A percentile compares a stretch with the other conserved stretches of the same genome.
Conservation (phyloP, 1,140 invertebrate species). For the Arctopsyche grandis region DNA sequence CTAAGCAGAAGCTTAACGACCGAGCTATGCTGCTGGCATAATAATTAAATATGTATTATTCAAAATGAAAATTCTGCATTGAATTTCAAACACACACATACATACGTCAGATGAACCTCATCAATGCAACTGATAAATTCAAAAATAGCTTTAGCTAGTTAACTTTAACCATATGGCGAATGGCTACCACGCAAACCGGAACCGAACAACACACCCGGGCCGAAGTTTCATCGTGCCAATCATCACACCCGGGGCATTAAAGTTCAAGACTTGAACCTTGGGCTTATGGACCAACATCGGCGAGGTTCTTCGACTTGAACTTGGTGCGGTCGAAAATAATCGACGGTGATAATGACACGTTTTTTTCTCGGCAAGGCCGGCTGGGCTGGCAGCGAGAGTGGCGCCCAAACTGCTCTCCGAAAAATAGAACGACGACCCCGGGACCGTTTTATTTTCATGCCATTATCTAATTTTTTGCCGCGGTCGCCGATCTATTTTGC, state of each 20-base stretch:
- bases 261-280: no score
- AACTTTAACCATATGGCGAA: no score
- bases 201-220: background rate
- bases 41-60: no score
- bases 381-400: constrained; percentile 5
- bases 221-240: background rate
- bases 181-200: background rate
- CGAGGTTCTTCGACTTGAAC: background rate
- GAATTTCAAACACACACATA: no score
- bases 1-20: no score
- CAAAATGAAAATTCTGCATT: no score
- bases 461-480: constrained; percentile 30
- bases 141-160: no score
- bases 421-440: constrained; percentile 14
- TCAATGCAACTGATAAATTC: no score
- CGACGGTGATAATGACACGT: constrained; percentile 40
- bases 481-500: background rate
- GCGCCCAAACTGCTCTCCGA: background rate
- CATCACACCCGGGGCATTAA: no score
- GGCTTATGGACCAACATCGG: background rate
- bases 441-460: constrained; percentile 33
- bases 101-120: no score
- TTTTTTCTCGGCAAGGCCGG: constrained; percentile 38
- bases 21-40: no score
- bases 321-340: constrained; percentile 33